These are phyloP conservation scores for Dryobates pubescens DNA, from an alignment of 2,797 vertebrate genomes.

Conservation along the genomic window DNA sequence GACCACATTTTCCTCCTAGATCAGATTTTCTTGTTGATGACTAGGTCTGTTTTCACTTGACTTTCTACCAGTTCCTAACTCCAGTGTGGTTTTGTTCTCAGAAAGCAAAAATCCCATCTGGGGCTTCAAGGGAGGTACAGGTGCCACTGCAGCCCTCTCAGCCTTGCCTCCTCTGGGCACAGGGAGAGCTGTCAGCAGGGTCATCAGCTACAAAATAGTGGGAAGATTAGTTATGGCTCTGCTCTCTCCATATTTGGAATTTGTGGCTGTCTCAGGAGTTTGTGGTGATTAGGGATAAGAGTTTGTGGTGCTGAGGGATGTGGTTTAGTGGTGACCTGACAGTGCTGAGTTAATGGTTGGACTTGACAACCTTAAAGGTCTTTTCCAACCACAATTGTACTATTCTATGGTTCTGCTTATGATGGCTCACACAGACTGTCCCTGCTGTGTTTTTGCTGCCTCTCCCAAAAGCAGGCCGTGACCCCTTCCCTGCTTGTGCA, in stretches of 20 bases:
- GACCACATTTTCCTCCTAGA: background rate
- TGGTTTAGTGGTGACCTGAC: too few relatives aligned
- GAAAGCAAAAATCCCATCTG: background rate
- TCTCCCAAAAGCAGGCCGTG: background rate
- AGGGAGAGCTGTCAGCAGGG: background rate
- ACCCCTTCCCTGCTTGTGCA: background rate
- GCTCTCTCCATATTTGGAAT: background rate
- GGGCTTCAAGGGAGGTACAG: background rate
- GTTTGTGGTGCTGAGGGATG: too few relatives aligned
- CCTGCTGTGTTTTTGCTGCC: background rate
- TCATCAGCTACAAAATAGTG: background rate
- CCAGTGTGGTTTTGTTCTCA: background rate
- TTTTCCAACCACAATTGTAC: too few relatives aligned
- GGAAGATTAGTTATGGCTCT: background rate
- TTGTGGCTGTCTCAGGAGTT: background rate
- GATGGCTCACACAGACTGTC: background rate
- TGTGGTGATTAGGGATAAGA: too few relatives aligned
- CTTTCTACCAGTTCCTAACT: background rate
- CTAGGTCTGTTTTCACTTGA: background rate
- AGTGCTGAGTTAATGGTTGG: too few relatives aligned
- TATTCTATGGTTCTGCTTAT: too few relatives aligned
- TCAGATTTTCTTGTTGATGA: background rate
- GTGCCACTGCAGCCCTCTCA: background rate
- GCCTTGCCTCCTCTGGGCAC: background rate
- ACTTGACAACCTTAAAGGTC: too few relatives aligned